These are phyloP conservation scores for Chelonia mydas DNA, from an alignment of 2,797 vertebrate species.

Conservation along the genomic window DNA sequence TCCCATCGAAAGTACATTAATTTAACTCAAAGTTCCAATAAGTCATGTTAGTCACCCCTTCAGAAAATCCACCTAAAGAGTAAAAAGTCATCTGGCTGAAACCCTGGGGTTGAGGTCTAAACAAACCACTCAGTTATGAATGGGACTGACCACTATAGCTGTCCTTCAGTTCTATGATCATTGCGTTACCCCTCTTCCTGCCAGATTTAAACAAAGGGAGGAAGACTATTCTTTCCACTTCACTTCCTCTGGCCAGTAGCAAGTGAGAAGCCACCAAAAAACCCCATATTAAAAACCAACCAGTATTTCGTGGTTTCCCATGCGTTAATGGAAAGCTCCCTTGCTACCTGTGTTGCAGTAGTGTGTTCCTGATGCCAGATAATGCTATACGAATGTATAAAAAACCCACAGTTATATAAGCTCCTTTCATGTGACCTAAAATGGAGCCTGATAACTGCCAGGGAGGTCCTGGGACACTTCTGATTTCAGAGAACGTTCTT, in stretches of 20 bases:
- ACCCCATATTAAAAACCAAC: not conserved
- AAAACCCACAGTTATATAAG: not conserved
- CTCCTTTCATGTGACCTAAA: not conserved
- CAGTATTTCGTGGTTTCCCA: not conserved
- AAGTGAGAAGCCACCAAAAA: not conserved
- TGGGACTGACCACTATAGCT: not conserved
- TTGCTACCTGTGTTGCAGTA: not conserved
- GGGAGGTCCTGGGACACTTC: not conserved
- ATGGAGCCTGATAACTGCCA: not conserved
- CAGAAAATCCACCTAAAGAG: not conserved
- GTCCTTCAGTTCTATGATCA: not conserved
- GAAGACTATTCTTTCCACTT: not conserved
- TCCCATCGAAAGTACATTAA: not conserved
- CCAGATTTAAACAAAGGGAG: not conserved
- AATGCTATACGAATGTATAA: not conserved
- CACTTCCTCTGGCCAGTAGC: not conserved
- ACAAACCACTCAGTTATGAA: not conserved
- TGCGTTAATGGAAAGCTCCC: not conserved
- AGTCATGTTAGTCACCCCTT: not conserved
- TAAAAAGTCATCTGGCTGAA: not conserved
- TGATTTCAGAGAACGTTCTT: not conserved
- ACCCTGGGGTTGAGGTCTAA: not conserved
- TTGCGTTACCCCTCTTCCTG: not conserved
- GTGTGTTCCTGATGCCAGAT: not conserved
- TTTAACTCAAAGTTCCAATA: not conserved